Evolutionary conservation across 1,140 invertebrate genomes (phyloP).

Genomic region (Trichonephila clavata): DNA sequence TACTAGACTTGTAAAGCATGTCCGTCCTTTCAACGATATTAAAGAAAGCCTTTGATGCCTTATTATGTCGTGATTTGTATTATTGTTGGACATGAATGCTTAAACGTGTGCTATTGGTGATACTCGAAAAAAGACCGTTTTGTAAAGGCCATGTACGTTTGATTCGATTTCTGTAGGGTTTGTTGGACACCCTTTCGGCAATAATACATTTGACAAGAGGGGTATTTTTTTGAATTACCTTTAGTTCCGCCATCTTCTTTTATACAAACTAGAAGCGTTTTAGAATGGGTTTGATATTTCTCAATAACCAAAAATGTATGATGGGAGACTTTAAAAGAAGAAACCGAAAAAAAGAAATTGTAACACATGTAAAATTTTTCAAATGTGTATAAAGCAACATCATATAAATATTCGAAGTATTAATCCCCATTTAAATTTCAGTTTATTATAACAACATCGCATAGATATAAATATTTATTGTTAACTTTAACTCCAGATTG

Average conservation of each 20-base stretch:
- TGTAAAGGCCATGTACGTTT: constrained; percentile 10
- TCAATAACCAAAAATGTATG: neutral
- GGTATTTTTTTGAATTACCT: constrained; percentile 8
- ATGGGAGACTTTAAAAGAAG: too few species aligned
- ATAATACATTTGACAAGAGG: neutral
- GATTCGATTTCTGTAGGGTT: constrained; percentile 36
- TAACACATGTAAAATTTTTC: too few species aligned
- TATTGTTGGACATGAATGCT: constrained; percentile 43
- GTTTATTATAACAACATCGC: too few species aligned
- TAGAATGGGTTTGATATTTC: neutral
- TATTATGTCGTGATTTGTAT: constrained; percentile 61
- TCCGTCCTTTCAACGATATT: constrained; percentile 41
- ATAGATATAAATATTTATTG: too few species aligned
- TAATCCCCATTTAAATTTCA: too few species aligned
- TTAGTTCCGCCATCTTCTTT: neutral
- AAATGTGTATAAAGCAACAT: too few species aligned
- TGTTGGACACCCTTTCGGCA: neutral
- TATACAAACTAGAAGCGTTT: neutral
- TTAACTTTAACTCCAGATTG: too few species aligned
- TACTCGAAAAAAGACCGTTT: constrained; percentile 13
- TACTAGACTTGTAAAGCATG: constrained; percentile 31
- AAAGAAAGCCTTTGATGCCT: constrained; percentile 45
- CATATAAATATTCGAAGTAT: too few species aligned
- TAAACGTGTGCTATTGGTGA: constrained; percentile 38
- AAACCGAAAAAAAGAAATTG: too few species aligned